A percentile compares a stretch with the other conserved stretches of the same genome.
These are phyloP conservation scores for human (Homo sapiens) DNA, from an alignment of 2,113 vertebrate genomes.

Conservation along the genomic window GRCh38 chr13:45862001-45862500, in stretches of 20 bases:
- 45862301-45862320: no score
- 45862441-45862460: no score
- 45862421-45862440: no score
- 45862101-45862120: not conserved
- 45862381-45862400: no score
- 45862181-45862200: no score
- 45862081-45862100: not conserved
- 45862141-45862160: not conserved
- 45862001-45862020: not conserved
- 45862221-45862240: not conserved
- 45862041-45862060: not conserved
- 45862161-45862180: not conserved
- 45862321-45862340: no score
- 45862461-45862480: no score
- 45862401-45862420: no score
- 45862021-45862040: not conserved
- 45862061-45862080: not conserved
- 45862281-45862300: no score
- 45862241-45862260: constrained; percentile 7
- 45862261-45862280: not conserved
- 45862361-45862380: no score
- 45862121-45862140: not conserved
- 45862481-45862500: no score
- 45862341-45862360: no score
- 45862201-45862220: not conserved